Conservation (phyloP, 2,113 vertebrate genomes). For the Microtus richardsoni region DNA sequence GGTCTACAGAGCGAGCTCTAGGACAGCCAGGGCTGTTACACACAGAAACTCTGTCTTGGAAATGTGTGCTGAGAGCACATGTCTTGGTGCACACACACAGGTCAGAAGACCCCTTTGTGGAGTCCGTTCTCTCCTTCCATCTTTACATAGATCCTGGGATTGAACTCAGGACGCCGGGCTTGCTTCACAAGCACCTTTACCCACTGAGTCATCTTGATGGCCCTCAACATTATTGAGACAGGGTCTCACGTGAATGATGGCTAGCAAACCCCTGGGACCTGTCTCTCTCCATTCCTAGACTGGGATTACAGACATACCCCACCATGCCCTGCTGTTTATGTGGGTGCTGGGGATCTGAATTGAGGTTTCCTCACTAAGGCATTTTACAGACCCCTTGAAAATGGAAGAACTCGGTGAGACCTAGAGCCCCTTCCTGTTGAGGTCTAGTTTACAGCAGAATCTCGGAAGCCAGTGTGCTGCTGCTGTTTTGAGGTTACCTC, state of each 20-base stretch:
- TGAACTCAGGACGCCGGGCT: background rate
- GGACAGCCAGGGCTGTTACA: no score
- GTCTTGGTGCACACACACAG: background rate
- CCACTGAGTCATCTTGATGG: background rate
- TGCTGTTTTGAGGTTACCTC: background rate
- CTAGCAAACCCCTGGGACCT: background rate
- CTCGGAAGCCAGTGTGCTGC: background rate
- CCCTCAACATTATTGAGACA: background rate
- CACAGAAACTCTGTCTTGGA: no score
- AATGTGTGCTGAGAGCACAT: background rate
- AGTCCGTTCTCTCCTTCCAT: background rate
- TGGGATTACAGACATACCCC: background rate
- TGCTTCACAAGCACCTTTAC: background rate
- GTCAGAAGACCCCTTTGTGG: background rate
- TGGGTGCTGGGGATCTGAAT: background rate
- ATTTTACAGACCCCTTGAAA: background rate
- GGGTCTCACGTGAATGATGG: background rate
- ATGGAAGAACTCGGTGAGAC: background rate
- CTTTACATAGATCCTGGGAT: background rate
- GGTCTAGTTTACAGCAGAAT: background rate
- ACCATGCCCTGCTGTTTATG: background rate
- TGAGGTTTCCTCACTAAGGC: background rate
- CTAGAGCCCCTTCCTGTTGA: no score
- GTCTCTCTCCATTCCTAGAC: background rate
- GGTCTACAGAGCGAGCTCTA: no score